Percentiles rank a stretch among this genome's conserved stretches.
phyloP scores from a whole-genome alignment of 2,797 vertebrate genomes.

The Chaetophractus vellerosus region DNA sequence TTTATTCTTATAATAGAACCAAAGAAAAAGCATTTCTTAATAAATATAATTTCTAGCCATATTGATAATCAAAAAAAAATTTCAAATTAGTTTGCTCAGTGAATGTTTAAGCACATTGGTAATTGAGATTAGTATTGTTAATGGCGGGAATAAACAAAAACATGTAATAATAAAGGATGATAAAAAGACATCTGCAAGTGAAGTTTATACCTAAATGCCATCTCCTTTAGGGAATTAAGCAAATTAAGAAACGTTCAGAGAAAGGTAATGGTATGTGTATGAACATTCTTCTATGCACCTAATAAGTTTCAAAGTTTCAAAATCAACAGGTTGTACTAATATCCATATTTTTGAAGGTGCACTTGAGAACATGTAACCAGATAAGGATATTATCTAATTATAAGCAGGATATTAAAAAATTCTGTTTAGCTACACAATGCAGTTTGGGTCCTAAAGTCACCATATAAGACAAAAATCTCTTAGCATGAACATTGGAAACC shows the following conservation, averaged over 20 bases:
- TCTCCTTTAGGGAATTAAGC: not conserved
- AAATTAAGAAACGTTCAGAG: slow-evolving; percentile 1
- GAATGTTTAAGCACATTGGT: slow-evolving; percentile 43
- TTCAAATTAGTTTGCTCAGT: not conserved
- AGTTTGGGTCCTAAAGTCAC: slow-evolving; percentile 40
- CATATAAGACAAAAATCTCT: not conserved
- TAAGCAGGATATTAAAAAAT: not conserved
- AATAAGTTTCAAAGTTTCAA: not conserved
- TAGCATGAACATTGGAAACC: not conserved
- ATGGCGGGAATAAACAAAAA: not conserved
- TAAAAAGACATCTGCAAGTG: not conserved
- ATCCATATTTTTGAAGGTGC: slow-evolving; percentile 17
- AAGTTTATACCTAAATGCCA: not conserved
- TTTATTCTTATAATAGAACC: slow-evolving; percentile 49
- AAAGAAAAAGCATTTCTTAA: not conserved
- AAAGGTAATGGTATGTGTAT: not conserved
- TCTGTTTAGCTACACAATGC: not conserved
- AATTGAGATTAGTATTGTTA: slow-evolving; percentile 8
- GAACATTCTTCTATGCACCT: not conserved
- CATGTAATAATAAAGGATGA: not conserved
- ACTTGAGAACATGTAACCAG: not conserved
- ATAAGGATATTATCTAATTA: not conserved
- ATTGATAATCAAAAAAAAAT: not conserved
- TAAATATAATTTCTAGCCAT: slow-evolving; percentile 45
- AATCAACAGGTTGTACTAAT: not conserved